phyloP scores from a whole-genome alignment of 2,888 invertebrate species.

The Congeria kusceri region DNA sequence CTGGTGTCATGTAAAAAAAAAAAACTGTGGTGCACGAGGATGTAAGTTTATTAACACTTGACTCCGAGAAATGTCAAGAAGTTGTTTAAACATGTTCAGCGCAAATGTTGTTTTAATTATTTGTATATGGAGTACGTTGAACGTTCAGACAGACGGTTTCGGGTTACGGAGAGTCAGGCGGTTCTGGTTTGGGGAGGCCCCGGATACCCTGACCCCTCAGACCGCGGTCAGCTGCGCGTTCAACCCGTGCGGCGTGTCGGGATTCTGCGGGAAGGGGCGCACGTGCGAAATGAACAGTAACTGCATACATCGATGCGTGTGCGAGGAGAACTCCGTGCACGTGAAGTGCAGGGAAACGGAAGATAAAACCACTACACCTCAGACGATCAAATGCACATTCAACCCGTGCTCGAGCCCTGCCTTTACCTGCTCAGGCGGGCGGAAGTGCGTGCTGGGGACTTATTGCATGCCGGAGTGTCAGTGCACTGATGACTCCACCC shows the following conservation, averaged over 20 bases:
- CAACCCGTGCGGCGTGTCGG: conserved; percentile 40
- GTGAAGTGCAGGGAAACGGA: conserved; percentile 12
- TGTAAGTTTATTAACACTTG: too few relatives aligned
- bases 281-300: conserved; percentile 38
- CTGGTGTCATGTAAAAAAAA: too few relatives aligned
- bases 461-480: conserved; percentile 37
- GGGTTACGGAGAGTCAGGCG: too few relatives aligned
- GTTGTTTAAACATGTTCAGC: too few relatives aligned
- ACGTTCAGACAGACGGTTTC: too few relatives aligned
- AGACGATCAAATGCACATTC: conserved; percentile 17
- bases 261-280: conserved; percentile 44
- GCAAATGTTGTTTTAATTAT: too few relatives aligned
- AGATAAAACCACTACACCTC: conserved; percentile 16
- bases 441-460: conserved; percentile 32
- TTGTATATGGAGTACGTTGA: too few relatives aligned
- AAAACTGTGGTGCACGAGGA: too few relatives aligned
- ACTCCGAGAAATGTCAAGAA: too few relatives aligned
- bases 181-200: too few relatives aligned
- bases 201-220: too few relatives aligned
- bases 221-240: conserved; percentile 33
- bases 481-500: conserved; percentile 36
- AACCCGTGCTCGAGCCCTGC: conserved; percentile 37
- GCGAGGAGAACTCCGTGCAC: conserved; percentile 26
- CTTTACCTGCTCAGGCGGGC: conserved; percentile 28
- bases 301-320: conserved; percentile 38